phyloP scores from a whole-genome alignment of 2,888 invertebrate genomes.

The Cephus pulcher region DNA sequence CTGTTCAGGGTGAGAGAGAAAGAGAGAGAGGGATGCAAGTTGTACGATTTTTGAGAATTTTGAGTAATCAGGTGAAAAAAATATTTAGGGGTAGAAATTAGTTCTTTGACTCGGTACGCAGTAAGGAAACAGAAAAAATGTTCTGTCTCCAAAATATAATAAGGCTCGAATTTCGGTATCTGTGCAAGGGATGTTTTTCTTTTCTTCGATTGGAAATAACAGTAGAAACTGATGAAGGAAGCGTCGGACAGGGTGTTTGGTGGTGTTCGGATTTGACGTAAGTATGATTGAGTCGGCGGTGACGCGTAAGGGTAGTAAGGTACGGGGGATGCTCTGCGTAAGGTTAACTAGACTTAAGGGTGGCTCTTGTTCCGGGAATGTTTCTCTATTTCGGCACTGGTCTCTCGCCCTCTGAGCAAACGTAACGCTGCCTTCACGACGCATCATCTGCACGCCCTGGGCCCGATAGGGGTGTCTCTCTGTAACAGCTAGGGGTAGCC shows the following conservation, averaged over 20 bases:
- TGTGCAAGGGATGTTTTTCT: not conserved
- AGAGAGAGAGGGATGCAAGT: not conserved
- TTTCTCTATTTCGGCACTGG: not conserved
- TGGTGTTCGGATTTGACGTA: slow-evolving; percentile 17
- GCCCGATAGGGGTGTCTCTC: not conserved
- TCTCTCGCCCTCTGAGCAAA: not conserved
- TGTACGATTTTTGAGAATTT: not conserved
- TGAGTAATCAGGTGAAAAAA: not conserved
- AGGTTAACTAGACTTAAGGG: not conserved
- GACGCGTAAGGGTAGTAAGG: slow-evolving; percentile 15
- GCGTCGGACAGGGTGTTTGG: not conserved
- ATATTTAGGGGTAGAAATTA: not conserved
- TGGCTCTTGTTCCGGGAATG: not conserved
- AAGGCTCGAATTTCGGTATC: not conserved
- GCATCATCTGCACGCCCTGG: slow-evolving; percentile 6
- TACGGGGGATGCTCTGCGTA: not conserved
- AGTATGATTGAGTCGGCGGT: slow-evolving; percentile 30
- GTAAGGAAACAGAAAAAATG: not conserved
- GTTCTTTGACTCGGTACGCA: rapidly evolving
- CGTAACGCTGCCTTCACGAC: not conserved
- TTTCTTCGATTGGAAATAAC: not conserved
- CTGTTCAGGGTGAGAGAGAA: not conserved
- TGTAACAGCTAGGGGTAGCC: not conserved
- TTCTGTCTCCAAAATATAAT: not conserved
- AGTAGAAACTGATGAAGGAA: not conserved